Evolutionary conservation across 2,888 invertebrate species (phyloP).

Genomic region (Epirrhoe tristata): DNA sequence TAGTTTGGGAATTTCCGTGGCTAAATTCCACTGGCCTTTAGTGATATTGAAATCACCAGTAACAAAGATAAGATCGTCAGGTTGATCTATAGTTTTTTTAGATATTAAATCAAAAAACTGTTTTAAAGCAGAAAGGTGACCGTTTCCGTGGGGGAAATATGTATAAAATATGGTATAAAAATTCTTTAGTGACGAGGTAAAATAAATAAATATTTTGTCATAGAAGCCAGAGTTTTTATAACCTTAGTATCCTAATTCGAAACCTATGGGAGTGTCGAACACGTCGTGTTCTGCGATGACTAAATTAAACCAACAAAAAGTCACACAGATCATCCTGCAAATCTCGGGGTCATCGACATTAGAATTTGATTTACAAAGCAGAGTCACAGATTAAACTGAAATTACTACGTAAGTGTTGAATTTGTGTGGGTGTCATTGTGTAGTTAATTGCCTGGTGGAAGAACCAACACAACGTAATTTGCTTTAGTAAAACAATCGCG

Average conservation of each 20-base stretch:
- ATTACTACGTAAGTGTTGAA: conserved; percentile 35
- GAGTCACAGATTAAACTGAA: conserved; percentile 19
- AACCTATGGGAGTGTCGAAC: conserved; percentile 28
- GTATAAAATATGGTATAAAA: too few species aligned
- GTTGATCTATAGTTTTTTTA: too few species aligned
- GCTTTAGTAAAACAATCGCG: conserved; percentile 34
- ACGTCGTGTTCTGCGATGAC: conserved; percentile 38
- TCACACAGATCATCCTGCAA: conserved; percentile 29
- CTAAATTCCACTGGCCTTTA: too few species aligned
- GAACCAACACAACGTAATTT: conserved; percentile 43
- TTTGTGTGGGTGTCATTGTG: conserved; percentile 71
- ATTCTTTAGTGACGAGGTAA: too few species aligned
- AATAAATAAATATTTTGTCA: background rate
- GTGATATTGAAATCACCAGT: too few species aligned
- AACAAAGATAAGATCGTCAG: too few species aligned
- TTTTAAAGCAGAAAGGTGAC: too few species aligned
- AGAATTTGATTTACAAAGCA: conserved; percentile 54
- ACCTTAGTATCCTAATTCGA: conserved; percentile 11
- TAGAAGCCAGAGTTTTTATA: background rate
- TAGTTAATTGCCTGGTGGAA: conserved; percentile 54
- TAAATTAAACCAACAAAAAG: conserved; percentile 28
- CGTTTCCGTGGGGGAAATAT: too few species aligned
- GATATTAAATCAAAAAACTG: too few species aligned
- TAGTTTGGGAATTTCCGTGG: too few species aligned
- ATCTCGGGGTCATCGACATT: conserved; percentile 57